Percentiles rank a stretch among this genome's conserved stretches.
phyloP scores from a whole-genome alignment of 2,797 vertebrate species.

The Holocentrus rufus region DNA sequence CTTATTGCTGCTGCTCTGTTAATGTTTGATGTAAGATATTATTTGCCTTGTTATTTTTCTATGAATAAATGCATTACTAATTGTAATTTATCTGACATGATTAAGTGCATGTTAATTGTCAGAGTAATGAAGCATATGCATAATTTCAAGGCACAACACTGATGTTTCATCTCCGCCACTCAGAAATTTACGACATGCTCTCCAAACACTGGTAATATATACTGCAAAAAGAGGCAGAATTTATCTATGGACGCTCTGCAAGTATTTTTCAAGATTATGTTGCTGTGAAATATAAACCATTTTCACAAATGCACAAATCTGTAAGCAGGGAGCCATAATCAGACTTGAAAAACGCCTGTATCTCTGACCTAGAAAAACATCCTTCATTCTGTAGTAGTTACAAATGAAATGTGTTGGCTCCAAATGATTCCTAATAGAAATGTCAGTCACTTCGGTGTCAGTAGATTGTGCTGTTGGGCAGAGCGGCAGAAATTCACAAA shows the following conservation, averaged over 20 bases:
- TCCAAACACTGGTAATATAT: slow-evolving; percentile 18
- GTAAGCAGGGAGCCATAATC: slow-evolving; percentile 46
- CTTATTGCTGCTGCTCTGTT: slow-evolving; percentile 16
- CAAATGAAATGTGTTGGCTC: slow-evolving; percentile 53
- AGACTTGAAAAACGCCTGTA: slow-evolving; percentile 51
- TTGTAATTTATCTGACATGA: slow-evolving; percentile 39
- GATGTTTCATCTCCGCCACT: slow-evolving; percentile 24
- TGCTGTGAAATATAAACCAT: slow-evolving; percentile 53
- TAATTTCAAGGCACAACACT: slow-evolving; percentile 25
- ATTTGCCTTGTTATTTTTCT: slow-evolving; percentile 42
- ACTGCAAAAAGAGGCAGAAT: slow-evolving; percentile 34
- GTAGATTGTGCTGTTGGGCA: slow-evolving; percentile 50
- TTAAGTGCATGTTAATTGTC: slow-evolving; percentile 53
- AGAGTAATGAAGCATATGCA: slow-evolving; percentile 30
- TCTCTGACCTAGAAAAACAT: slow-evolving; percentile 66
- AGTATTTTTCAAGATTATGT: slow-evolving; percentile 39
- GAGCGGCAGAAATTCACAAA: slow-evolving; percentile 39
- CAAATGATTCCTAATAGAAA: slow-evolving; percentile 65
- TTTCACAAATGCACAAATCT: slow-evolving; percentile 56
- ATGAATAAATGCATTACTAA: slow-evolving; percentile 53
- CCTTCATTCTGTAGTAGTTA: slow-evolving; percentile 47
- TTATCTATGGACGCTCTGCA: slow-evolving; percentile 18
- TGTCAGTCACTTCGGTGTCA: slow-evolving; percentile 70
- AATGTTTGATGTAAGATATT: slow-evolving; percentile 60
- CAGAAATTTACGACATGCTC: slow-evolving; percentile 24